Conservation (phyloP, 1,140 invertebrate genomes). For the Gonatopus flavifemur region DNA sequence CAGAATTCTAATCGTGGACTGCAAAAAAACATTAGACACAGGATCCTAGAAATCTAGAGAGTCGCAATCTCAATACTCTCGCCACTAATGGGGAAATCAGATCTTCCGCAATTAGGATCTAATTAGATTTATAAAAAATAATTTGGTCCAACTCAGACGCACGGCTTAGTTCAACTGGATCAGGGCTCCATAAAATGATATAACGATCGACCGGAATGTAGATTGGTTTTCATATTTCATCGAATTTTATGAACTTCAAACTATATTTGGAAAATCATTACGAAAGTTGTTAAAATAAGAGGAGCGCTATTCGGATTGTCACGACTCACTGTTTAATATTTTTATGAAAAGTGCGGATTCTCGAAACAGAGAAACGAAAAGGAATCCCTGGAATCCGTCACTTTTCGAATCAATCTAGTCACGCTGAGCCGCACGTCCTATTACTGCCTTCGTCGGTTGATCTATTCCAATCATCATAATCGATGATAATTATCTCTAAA, state of each 20-base stretch:
- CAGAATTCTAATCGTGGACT: no score
- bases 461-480: neutral
- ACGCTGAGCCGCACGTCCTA: conserved; percentile 23
- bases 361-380: conserved; percentile 1
- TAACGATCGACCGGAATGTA: no score
- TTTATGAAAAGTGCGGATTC: conserved; percentile 1
- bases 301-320: no score
- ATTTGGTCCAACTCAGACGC: neutral
- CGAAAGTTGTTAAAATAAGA: no score
- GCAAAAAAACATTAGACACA: no score
- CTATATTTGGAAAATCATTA: no score
- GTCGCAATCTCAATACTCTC: conserved; percentile 1
- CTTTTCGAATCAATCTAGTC: conserved; percentile 28
- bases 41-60: conserved; percentile 7
- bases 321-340: no score
- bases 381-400: neutral
- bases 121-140: neutral
- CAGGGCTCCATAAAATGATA: conserved; percentile 4
- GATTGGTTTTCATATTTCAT: no score
- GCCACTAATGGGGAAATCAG: neutral
- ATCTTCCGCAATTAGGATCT: conserved; percentile 1
- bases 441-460: neutral
- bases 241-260: no score
- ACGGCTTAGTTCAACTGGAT: conserved; percentile 6
- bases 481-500: no score